Evolutionary conservation across 2,797 vertebrate species (phyloP), one percentile per base, ranked within the genome.

Genomic region (Cryptoblepharus egeriae): DNA sequence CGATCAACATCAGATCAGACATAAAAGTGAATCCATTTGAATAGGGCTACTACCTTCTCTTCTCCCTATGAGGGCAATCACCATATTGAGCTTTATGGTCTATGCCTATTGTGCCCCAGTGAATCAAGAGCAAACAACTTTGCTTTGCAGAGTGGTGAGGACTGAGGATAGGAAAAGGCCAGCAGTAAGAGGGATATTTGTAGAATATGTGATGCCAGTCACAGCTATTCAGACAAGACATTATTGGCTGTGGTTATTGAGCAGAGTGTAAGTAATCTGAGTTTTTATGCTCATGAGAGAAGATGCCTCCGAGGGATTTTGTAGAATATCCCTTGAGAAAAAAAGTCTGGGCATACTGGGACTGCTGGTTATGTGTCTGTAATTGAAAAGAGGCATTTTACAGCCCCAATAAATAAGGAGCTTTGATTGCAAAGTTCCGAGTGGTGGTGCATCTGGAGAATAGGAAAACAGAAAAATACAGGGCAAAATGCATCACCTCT

Each of bases 1-100:
- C 37, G 82, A 74, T 39, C 52, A 79, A 57, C 74, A 79, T 68
- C 24, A 60, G 57, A 72, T 65, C 68, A 37, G 60, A 42, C 57
- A 11, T 68, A 69, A 61, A 75, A 75, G 63, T 75, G 74, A 79
- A 75, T 67, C 37, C 63, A 61, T 75, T 58, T 79, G 71, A 84
- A 80, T 87, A 75, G 77, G 65, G 81, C 75, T 84, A 73, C 78
- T 83, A 67, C 55, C 63, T 77, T 77, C 70, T 84, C 82, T 87
- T 71, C 24, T 11, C 58, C 61, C 68, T 82, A 22, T 12, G 77
- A 58, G 55, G 42, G 76, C 30, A 79, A 84, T 85, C 64, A 87
- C 60, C 52, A 20, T 49, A 57, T 85, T 73, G 49, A 88, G 1
- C 18, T 64, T 80, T 85, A 79, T 79, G 74, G 71, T 90, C 77